Evolutionary conservation across 2,888 invertebrate genomes (phyloP).

Genomic region (Argyresthia goedartella): DNA sequence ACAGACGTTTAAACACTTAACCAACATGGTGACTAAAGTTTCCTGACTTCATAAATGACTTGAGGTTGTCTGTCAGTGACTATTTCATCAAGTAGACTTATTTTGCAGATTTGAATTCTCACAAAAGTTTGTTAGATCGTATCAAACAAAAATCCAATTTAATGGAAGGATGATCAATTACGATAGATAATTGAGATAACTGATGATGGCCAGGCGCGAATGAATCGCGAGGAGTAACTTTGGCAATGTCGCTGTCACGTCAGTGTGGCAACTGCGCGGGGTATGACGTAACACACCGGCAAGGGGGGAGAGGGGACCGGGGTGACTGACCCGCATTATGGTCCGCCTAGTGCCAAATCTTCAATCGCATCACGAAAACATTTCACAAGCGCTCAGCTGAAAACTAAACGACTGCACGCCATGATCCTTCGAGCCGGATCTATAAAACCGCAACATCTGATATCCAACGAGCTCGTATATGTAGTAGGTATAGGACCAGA

Average conservation of each 20-base stretch:
- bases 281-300: conserved; percentile 17
- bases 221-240: conserved; percentile 40
- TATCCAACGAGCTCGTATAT: too few relatives aligned
- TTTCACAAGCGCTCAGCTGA: conserved; percentile 11
- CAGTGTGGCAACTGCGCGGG: conserved; percentile 54
- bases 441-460: conserved; percentile 8
- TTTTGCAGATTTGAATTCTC: too few relatives aligned
- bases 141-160: too few relatives aligned
- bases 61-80: too few relatives aligned
- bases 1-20: too few relatives aligned
- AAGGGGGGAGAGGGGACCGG: conserved; percentile 20
- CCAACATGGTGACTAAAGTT: too few relatives aligned
- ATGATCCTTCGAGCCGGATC: conserved; percentile 20
- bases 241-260: conserved; percentile 48
- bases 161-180: too few relatives aligned
- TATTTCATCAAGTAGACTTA: too few relatives aligned
- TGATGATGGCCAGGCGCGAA: conserved; percentile 31
- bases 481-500: too few relatives aligned
- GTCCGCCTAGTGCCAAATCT: conserved; percentile 63
- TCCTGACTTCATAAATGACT: too few relatives aligned
- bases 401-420: conserved; percentile 26
- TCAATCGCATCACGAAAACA: conserved; percentile 59
- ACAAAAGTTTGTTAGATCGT: too few relatives aligned
- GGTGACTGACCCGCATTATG: conserved; percentile 56
- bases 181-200: too few relatives aligned